Evolutionary conservation across 2,888 invertebrate species (phyloP), one percentile per base, ranked within the genome.

Genomic region (Polylopha cassiicola): DNA sequence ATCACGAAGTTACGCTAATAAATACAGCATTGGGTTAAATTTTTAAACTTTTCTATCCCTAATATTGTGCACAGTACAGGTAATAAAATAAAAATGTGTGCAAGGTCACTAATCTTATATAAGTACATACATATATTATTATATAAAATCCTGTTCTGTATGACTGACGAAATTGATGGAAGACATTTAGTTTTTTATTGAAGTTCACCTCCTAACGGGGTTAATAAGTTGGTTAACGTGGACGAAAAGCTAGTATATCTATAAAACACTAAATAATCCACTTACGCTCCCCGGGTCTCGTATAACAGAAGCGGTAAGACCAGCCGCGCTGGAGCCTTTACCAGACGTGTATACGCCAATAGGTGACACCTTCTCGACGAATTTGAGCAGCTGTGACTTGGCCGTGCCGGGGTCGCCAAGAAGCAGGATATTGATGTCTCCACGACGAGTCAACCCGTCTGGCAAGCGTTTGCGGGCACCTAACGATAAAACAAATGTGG

Each of bases 291-390:
- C 87, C 1, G 98, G 98, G 84, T 99, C 99, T 53, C 98, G 87
- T 48, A 92, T 94, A 15, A 99, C 98, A 0, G 98, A 98, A 0
- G 99, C 99, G 11, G 99, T 99, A 20, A 99, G 89, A 75, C 99
- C 99, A 44, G 99, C 99, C 1, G 99, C 99, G 59, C 98, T 98
- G 50, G 98, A 98, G 2, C 99, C 99, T 81, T 99, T 99, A n/a
- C 99, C 99, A 0, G 98, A 99, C 0, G 99, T 99, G 70, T 99
- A 99, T 2, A 98, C 95, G 0, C 93, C 96, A 55, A 98, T 94
- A 0, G 98, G 98, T 0, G 98, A 64, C 1, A 96, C 97, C 59
- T 92, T 92, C 74, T 99, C 98, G 0, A 98, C 98, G 68, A 99
- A 99, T 80, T 99, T 99, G 5, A 99, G 82, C 39, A 99, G 82